Base-by-base conservation (phyloP, 2,888 invertebrate species). In the Dasypolia templi region DNA sequence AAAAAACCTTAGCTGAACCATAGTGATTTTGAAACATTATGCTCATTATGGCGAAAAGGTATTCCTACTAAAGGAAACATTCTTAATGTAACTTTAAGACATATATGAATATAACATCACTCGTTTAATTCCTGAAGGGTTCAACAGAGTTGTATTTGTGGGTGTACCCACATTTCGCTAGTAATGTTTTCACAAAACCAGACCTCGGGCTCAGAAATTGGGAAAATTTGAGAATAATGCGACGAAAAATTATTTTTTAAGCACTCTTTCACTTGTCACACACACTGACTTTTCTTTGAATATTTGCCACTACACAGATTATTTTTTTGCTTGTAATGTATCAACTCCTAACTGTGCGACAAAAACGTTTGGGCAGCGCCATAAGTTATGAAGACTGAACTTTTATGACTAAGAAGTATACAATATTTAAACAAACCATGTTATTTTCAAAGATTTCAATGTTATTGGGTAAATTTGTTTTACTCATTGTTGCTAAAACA, bases 361-460 rank as follows among this genome's bases (percentile, higher is more conserved):
- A n/a, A n/a, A n/a, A n/a, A n/a, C n/a, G n/a, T n/a, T n/a, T n/a
- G n/a, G n/a, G n/a, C n/a, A n/a, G n/a, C n/a, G n/a, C n/a, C n/a
- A n/a, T 17, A 44, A 17, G 6, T 44, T 5, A 59, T 59, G 1
- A 26, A 22, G 12, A 42, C 26, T 11, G 17, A 19, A 12, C 1
- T 42, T 55, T 71, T 22, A 22, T 44, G 32, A 79, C 46, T 64
- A 73, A 49, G 32, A 26, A 32, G 5, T 49, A 58, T 17, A 71
- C 12, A 58, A 44, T 53, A 53, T n/a, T n/a, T n/a, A 61, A 46
- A 29, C 17, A 51, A n/a, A 44, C 7, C 12, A 26, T 46, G 44
- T 64, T 59, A n/a, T 68, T 19, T 79, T 53, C n/a, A 44, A 68
- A 65, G 29, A 64, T 44, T 61, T 61, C 2, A 51, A 29, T 67